Percentiles rank a stretch among this genome's conserved stretches.
Evolutionary conservation across 2,113 vertebrate genomes (phyloP).

Genomic region (Calypte anna): DNA sequence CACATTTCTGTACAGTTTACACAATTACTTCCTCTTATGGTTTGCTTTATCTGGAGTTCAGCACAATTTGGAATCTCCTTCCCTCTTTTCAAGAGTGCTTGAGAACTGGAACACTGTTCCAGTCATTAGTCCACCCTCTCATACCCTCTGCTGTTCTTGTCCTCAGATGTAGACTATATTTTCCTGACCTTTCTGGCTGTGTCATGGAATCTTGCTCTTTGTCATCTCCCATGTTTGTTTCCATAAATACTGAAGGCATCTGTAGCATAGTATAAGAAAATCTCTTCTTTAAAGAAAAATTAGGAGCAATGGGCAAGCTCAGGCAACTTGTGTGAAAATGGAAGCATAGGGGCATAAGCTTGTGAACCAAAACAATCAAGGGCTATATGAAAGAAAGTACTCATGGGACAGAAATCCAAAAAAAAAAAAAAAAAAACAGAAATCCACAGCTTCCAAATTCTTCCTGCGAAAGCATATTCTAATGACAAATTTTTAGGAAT

Average conservation of each 20-base stretch:
- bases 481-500: not conserved
- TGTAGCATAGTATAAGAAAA: not conserved
- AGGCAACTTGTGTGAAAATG: not conserved
- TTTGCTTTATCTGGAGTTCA: not conserved
- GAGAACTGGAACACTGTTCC: not conserved
- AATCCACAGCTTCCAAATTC: not conserved
- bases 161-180: not conserved
- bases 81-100: not conserved
- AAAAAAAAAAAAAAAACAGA: too few relatives aligned
- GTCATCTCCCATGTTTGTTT: not conserved
- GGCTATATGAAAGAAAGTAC: not conserved
- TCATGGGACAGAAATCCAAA: not conserved
- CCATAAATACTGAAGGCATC: not conserved
- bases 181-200: not conserved
- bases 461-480: not conserved
- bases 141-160: not conserved
- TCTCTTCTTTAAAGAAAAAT: not conserved
- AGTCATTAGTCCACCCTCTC: not conserved
- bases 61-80: not conserved
- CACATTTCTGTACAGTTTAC: not conserved
- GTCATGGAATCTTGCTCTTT: not conserved
- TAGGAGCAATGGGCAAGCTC: not conserved
- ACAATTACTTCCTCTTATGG: not conserved
- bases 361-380: fast-evolving
- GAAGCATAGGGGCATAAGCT: not conserved